Evolutionary conservation across 2,888 invertebrate genomes (phyloP).

Genomic region (Archaeoteleia sp.): DNA sequence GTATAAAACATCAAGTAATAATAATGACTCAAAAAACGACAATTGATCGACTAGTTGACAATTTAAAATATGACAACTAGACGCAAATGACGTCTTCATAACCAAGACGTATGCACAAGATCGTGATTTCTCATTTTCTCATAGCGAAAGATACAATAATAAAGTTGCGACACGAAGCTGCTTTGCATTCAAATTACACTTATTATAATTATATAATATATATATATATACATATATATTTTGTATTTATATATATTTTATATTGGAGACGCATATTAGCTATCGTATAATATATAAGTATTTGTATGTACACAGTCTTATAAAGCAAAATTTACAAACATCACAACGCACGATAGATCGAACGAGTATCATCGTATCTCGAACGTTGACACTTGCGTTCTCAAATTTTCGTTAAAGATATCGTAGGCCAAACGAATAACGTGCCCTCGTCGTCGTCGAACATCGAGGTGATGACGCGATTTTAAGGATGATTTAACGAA

Average conservation of each 20-base stretch:
- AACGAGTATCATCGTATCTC: constrained; percentile 63
- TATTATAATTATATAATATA: constrained; percentile 39
- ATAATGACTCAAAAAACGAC: no score
- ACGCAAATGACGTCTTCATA: no score
- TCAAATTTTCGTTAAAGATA: constrained; percentile 41
- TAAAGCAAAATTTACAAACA: constrained; percentile 76
- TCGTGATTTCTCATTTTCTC: no score
- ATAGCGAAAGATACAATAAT: constrained; percentile 49
- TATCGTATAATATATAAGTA: constrained; percentile 67
- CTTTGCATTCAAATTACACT: constrained; percentile 50
- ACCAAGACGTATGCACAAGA: no score
- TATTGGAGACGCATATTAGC: constrained; percentile 53
- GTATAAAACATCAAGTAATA: no score
- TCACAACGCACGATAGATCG: constrained; percentile 69
- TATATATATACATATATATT: constrained; percentile 5
- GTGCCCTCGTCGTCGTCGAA: constrained; percentile 46
- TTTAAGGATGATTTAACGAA: background rate
- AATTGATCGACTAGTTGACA: no score
- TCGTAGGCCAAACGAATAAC: constrained; percentile 49
- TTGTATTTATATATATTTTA: constrained; percentile 43
- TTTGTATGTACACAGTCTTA: constrained; percentile 76
- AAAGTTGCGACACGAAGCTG: constrained; percentile 47
- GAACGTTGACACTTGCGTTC: constrained; percentile 52
- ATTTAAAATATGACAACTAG: no score
- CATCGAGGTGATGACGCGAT: constrained; percentile 25